Percentiles rank a stretch among this genome's conserved stretches.
Evolutionary conservation across 2,113 vertebrate genomes (phyloP).

Genomic region (Helogale parvula): DNA sequence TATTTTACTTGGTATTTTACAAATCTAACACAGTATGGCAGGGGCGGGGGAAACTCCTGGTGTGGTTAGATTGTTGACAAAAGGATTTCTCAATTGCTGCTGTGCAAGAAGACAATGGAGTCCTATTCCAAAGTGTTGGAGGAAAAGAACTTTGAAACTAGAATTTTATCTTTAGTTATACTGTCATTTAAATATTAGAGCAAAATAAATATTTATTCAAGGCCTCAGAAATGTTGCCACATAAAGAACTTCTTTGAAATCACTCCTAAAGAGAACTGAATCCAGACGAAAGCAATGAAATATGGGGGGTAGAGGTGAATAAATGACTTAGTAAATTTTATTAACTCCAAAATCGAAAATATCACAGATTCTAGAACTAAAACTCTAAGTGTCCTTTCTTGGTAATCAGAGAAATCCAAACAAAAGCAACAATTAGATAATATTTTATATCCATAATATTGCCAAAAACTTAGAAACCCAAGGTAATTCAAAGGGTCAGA

Average conservation of each 20-base stretch:
- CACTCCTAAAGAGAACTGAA: background rate
- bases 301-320: background rate
- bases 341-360: too few species aligned
- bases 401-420: constrained; percentile 7
- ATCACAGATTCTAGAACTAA: background rate
- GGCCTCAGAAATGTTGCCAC: background rate
- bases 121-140: background rate
- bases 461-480: background rate
- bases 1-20: background rate
- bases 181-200: background rate
- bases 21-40: background rate
- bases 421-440: background rate
- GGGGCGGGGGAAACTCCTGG: background rate
- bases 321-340: background rate
- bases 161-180: background rate
- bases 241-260: background rate
- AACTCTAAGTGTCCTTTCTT: background rate
- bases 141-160: background rate
- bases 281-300: background rate
- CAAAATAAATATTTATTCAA: constrained; percentile 7
- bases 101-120: background rate
- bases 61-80: background rate
- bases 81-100: background rate
- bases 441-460: background rate
- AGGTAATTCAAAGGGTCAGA: background rate